Percentiles rank a stretch among this genome's conserved stretches.
Conservation (phyloP, 2,888 invertebrate genomes). For the Seira ritae region DNA sequence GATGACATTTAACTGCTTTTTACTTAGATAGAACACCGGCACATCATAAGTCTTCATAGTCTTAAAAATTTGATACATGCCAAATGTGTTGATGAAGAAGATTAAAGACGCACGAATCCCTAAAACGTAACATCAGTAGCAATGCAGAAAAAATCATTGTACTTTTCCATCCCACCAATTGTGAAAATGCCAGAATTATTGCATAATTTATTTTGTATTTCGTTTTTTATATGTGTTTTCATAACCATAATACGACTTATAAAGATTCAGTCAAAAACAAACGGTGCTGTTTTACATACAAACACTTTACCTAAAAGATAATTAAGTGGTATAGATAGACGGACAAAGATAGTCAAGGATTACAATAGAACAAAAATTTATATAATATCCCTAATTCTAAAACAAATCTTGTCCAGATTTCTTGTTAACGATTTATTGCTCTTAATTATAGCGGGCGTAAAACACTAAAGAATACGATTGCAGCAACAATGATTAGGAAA, state of each 20-base stretch:
- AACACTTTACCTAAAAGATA: not conserved
- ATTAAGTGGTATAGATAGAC: not conserved
- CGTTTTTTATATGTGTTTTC: not conserved
- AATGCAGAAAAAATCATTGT: no score
- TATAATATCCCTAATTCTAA: not conserved
- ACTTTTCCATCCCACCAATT: no score
- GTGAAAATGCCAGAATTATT: not conserved
- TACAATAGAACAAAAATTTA: not conserved
- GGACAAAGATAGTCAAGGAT: not conserved
- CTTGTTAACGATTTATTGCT: not conserved
- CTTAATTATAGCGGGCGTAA: constrained; percentile 40
- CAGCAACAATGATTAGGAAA: constrained; percentile 79
- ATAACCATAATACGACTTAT: not conserved
- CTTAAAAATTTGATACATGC: no score
- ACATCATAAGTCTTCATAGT: no score
- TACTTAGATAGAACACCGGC: no score
- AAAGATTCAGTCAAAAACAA: not conserved
- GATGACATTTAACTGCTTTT: no score
- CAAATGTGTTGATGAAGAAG: no score
- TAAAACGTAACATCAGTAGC: no score
- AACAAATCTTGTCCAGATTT: not conserved
- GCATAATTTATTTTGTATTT: not conserved
- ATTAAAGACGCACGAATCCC: no score
- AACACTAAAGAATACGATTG: constrained; percentile 68
- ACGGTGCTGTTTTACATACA: not conserved